phyloP scores from a whole-genome alignment of 2,113 vertebrate genomes.

The Abramis brama region DNA sequence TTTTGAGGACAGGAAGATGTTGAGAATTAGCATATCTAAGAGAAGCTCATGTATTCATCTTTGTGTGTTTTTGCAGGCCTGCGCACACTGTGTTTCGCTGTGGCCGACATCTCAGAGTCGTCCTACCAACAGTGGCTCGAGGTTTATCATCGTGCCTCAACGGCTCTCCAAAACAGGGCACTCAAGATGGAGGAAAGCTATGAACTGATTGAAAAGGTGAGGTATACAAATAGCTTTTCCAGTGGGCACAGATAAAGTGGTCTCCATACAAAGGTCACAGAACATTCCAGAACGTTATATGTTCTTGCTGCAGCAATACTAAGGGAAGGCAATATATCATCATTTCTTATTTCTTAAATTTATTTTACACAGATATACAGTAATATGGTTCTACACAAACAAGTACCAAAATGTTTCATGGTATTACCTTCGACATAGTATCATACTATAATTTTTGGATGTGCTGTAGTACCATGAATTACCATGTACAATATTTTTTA shows the following conservation, averaged over 20 bases:
- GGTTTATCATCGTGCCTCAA: constrained; percentile 85
- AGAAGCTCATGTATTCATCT: neutral
- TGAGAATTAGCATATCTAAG: constrained; percentile 14
- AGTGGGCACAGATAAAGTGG: neutral
- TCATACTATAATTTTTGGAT: neutral
- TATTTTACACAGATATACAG: neutral
- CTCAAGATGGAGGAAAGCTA: constrained; percentile 97
- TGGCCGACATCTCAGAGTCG: constrained; percentile 89
- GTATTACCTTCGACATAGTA: neutral
- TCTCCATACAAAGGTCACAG: neutral
- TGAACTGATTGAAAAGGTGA: constrained; percentile 95
- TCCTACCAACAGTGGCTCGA: constrained; percentile 90
- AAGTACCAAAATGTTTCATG: neutral
- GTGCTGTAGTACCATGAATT: no score
- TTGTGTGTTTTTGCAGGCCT: constrained; percentile 77
- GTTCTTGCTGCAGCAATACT: neutral
- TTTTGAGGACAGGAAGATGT: neutral
- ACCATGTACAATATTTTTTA: no score
- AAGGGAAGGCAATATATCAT: neutral
- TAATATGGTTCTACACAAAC: neutral
- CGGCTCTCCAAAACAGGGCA: constrained; percentile 89
- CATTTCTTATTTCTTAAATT: neutral
- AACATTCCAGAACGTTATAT: neutral
- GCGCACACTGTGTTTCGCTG: constrained; percentile 94
- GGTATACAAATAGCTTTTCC: constrained; percentile 36